Base-by-base conservation (phyloP, 2,797 vertebrate genomes). In the Thunnus albacares region DNA sequence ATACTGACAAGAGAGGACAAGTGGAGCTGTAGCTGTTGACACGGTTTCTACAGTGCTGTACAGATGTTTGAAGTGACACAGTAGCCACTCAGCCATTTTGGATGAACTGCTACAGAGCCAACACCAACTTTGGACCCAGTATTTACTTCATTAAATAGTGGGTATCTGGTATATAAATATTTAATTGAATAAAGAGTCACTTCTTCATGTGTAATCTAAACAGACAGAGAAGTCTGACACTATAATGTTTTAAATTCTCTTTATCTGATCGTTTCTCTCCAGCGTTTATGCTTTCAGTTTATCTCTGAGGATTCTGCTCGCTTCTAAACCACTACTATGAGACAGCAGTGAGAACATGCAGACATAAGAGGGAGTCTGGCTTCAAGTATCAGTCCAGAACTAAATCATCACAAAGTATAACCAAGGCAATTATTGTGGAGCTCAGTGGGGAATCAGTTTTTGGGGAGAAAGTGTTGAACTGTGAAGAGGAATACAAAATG, bases 131-230 rank as follows among this genome's bases (percentile, higher is more conserved):
- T 43, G 15, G 11, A 59, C 15, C 45, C 38, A 11, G 2, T 38
- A 38, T 12, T 38, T 38, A 10, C 38, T 38, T 38, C 38, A 38
- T 38, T 1, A 38, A 38, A 11, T 38, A 38, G 38, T 11, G 38
- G 2, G 38, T 11, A 47, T 64, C 20, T 24, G 26, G 13, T 47
- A 26, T 33, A 38, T 51, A 24, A 35, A 71, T 49, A 24, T 2
- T 33, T 52, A 20, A 65, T 35, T 35, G 14, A 22, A 52, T 11
- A 26, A 53, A 67, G 14, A 67, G 2, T 41, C 41, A 35, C 12
- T 53, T 6, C 45, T 49, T n/a, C 14, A 65, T 45, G 35, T 28
- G 26, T 3, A 61, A 26, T 74, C 30, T 75, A 52, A 68, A 58
- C 24, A 58, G 20, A 64, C 10, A 1, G 17, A 24, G 35, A 56